Percentiles rank a stretch among this genome's conserved stretches.
phyloP scores from a whole-genome alignment of 2,113 vertebrate genomes.

The Menidia beryllina region DNA sequence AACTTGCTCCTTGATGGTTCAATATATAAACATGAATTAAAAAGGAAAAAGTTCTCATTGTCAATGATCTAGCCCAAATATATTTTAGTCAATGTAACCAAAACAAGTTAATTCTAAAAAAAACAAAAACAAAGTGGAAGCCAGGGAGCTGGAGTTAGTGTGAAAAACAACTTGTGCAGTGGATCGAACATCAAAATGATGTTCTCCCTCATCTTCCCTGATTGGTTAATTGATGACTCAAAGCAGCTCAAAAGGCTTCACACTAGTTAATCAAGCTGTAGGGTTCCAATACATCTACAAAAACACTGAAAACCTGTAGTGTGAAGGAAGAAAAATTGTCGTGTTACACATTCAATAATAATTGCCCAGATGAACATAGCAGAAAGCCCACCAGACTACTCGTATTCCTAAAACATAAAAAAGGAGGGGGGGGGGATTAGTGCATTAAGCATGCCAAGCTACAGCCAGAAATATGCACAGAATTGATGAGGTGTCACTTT shows the following conservation, averaged over 20 bases:
- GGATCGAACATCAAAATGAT: conserved; percentile 7
- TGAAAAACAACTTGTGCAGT: conserved; percentile 3
- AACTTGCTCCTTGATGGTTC: not conserved
- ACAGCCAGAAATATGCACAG: conserved; percentile 77
- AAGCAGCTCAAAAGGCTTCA: conserved; percentile 18
- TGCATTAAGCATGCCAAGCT: conserved; percentile 75
- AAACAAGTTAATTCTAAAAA: conserved; percentile 14
- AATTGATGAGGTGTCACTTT: conserved; percentile 86
- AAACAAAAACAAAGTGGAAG: no score
- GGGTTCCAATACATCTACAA: not conserved
- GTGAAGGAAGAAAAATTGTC: conserved; percentile 23
- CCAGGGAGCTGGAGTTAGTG: not conserved
- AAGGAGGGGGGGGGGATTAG: conserved; percentile 63
- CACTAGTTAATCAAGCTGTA: conserved; percentile 21
- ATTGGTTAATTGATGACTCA: conserved; percentile 9
- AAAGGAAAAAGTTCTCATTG: not conserved
- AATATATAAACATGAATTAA: no score
- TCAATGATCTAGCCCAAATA: not conserved
- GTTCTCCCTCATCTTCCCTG: not conserved
- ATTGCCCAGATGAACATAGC: conserved; percentile 43
- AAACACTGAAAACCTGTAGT: not conserved
- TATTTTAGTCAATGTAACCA: not conserved
- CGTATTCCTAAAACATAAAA: conserved; percentile 54
- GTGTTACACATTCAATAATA: conserved; percentile 21
- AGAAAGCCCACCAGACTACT: conserved; percentile 41